Percentiles rank a stretch among this genome's conserved stretches.
Evolutionary conservation across 2,797 vertebrate genomes (phyloP).

Genomic region (Eidolon dupreanum): DNA sequence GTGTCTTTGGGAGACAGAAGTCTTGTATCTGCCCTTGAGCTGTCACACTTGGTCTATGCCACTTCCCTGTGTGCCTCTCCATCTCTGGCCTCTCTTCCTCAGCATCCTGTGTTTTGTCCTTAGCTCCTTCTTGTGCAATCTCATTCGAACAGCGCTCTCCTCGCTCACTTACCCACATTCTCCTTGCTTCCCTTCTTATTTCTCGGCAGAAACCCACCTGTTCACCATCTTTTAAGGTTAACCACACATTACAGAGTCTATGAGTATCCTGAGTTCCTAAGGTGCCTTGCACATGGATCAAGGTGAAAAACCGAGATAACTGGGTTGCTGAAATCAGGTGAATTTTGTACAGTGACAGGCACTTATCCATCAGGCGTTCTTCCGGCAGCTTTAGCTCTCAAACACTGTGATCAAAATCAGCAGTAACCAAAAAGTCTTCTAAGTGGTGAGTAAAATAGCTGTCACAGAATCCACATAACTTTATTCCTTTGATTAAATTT

Average conservation of each 20-base stretch:
- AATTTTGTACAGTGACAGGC: not conserved
- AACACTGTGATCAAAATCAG: not conserved
- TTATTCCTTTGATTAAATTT: constrained; percentile 61
- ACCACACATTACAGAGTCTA: not conserved
- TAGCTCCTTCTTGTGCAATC: not conserved
- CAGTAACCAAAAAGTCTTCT: not conserved
- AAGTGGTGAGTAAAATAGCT: not conserved
- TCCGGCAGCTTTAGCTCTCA: not conserved
- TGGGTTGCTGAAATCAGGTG: not conserved
- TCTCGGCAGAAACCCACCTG: not conserved
- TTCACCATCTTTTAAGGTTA: not conserved
- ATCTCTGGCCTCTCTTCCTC: fast-evolving
- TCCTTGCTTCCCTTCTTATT: not conserved
- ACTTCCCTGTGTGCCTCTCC: fast-evolving
- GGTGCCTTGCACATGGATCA: not conserved
- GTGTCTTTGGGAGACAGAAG: not conserved
- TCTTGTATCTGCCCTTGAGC: fast-evolving
- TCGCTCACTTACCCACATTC: not conserved
- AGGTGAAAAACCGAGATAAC: not conserved
- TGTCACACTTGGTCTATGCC: not conserved
- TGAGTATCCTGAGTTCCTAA: not conserved
- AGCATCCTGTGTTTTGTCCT: fast-evolving
- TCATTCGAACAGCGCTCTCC: not conserved
- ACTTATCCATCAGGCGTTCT: not conserved
- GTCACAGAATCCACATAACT: constrained; percentile 24